Base-by-base conservation (phyloP, 1,140 invertebrate genomes). In the Dreissena rostriformis region DNA sequence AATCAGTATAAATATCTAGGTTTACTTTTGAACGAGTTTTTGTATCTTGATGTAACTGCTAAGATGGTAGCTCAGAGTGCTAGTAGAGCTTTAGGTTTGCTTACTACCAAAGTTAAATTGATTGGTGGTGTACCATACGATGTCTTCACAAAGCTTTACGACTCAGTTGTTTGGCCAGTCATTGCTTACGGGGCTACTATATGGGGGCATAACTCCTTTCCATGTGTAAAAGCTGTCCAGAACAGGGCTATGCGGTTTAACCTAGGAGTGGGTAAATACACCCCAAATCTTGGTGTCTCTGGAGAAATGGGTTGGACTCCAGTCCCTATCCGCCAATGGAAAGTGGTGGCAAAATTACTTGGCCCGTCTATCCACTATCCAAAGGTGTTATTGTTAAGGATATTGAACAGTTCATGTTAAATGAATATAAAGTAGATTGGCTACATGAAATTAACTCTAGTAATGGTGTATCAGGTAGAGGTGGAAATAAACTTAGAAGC, bases 301-400 rank as follows among this genome's bases (percentile, higher is more conserved):
- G 68, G 78, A n/a, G 53, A 81, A 39, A 81, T 81, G 78, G 78
- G 66, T 26, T 57, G 66, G 78, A 19, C 53, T 17, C 78, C 52
- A n/a, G 14, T 68, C 15, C 17, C 28, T 55, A 68, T 71, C 26
- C 78, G 68, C 11, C 78, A 81, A 29, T 81, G 78, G 52, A 73
- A 73, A 73, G 39, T 39, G 39, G 39, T 39, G 39, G 39, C 39
- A 39, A 39, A n/a, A 39, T 39, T 39, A 39, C 39, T 39, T 39
- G 39, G 39, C 39, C 39, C 39, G 39, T 39, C 39, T 39, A 5
- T 39, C 39, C 39, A 39, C 39, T 39, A 39, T 39, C 39, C 39
- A 39, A 39, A 39, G 39, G 39, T 39, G 39, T 39, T 39, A 39
- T 39, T 39, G 39, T 39, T 39, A 39, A 39, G 39, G 39, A 39